Percentiles rank a stretch among this genome's conserved stretches.
Evolutionary conservation across 2,888 invertebrate genomes (phyloP).

Genomic region (Eurytoma californica): DNA sequence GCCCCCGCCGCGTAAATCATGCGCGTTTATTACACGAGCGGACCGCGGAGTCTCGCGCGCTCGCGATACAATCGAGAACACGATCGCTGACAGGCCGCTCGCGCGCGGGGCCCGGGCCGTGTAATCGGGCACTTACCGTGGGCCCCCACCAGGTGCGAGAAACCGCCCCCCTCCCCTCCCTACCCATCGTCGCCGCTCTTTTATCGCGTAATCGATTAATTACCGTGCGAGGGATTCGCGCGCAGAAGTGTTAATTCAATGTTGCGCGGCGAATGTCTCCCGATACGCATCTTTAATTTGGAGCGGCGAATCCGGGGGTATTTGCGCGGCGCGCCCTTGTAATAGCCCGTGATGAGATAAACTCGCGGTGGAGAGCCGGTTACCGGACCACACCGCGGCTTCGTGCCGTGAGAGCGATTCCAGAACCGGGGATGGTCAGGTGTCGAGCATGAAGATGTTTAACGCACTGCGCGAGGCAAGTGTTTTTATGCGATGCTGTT

Average conservation of each 20-base stretch:
- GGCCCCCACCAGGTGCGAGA: constrained; percentile 57
- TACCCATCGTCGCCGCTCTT: constrained; percentile 8
- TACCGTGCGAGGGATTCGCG: constrained; percentile 58
- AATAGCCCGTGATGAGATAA: constrained; percentile 64
- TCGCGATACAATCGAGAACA: constrained; percentile 59
- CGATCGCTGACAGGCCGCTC: constrained; percentile 59
- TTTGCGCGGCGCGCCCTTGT: constrained; percentile 56
- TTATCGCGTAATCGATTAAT: constrained; percentile 67
- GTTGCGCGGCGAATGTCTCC: constrained; percentile 66
- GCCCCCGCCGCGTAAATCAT: constrained; percentile 34
- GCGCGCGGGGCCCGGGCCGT: constrained; percentile 38
- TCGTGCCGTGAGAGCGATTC: neutral
- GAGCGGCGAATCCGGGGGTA: constrained; percentile 16
- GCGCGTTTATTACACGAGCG: constrained; percentile 47
- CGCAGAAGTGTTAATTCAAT: constrained; percentile 68
- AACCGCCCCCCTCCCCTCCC: constrained; percentile 33
- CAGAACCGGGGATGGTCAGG: neutral
- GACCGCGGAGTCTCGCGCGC: constrained; percentile 14
- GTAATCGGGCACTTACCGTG: constrained; percentile 54
- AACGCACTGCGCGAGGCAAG: no score
- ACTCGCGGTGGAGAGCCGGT: neutral
- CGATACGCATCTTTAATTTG: constrained; percentile 71
- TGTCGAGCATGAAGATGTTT: no score
- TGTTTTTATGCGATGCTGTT: neutral
- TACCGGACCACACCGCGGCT: constrained; percentile 10